Percentiles rank a stretch among this genome's conserved stretches.
phyloP scores from a whole-genome alignment of 2,797 vertebrate genomes.

The Tadarida brasiliensis region DNA sequence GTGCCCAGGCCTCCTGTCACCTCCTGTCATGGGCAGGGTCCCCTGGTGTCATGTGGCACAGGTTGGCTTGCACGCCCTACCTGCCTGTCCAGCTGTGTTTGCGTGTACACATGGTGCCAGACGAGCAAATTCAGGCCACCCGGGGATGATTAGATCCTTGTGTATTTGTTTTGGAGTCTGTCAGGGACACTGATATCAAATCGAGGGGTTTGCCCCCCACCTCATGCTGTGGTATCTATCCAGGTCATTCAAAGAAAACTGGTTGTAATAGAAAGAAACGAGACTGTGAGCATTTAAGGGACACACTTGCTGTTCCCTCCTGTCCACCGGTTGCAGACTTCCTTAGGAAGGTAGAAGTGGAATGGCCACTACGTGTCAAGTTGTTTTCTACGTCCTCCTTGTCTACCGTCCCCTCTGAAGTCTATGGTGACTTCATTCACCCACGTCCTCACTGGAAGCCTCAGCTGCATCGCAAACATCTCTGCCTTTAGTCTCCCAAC shows the following conservation, averaged over 20 bases:
- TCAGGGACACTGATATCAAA: slow-evolving; percentile 6
- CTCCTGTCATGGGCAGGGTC: not conserved
- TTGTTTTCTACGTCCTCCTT: not conserved
- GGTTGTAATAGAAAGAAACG: not conserved
- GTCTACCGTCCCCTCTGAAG: not conserved
- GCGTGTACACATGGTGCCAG: not conserved
- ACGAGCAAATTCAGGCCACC: not conserved
- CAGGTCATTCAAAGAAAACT: not conserved
- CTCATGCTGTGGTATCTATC: not conserved
- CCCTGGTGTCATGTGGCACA: not conserved
- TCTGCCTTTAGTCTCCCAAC: not conserved
- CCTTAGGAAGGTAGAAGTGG: not conserved
- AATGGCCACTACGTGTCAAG: not conserved
- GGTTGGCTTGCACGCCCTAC: not conserved
- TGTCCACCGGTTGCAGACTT: not conserved
- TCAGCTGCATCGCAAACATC: not conserved
- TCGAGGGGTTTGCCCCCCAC: not conserved
- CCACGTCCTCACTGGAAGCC: not conserved
- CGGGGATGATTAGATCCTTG: slow-evolving; percentile 15
- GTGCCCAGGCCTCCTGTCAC: not conserved
- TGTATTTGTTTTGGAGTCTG: slow-evolving; percentile 50
- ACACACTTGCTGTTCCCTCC: not conserved
- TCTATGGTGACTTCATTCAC: not conserved
- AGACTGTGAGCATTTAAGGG: not conserved
- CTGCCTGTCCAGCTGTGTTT: slow-evolving; percentile 60